Conservation (phyloP, 2,113 vertebrate genomes). For the Leptobrachium ailaonicum region DNA sequence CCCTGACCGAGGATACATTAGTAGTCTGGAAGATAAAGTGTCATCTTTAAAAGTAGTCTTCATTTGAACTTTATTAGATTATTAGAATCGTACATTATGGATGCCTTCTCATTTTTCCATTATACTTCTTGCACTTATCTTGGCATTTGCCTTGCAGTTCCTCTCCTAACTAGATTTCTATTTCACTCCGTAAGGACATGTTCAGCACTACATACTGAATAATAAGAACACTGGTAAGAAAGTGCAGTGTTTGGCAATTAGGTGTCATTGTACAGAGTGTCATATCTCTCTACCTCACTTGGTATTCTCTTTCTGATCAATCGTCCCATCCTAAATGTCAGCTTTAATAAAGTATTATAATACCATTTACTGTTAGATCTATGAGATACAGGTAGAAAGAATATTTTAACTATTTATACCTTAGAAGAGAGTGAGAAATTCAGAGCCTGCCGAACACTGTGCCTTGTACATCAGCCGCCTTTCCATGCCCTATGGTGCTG, state of each 20-base stretch:
- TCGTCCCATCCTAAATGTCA: background rate
- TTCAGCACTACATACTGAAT: constrained; percentile 12
- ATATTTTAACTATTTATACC: no score
- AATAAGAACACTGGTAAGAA: background rate
- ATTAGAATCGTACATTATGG: constrained; percentile 13
- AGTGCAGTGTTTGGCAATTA: background rate
- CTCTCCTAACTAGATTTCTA: constrained; percentile 19
- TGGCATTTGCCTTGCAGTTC: constrained; percentile 14
- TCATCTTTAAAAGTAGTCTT: background rate
- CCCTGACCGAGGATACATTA: constrained; percentile 4
- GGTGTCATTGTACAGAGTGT: background rate
- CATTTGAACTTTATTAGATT: constrained; percentile 17
- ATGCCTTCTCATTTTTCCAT: constrained; percentile 26
- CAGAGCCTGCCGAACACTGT: no score
- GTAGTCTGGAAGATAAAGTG: background rate
- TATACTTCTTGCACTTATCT: constrained; percentile 5
- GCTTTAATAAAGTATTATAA: no score
- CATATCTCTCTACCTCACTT: background rate
- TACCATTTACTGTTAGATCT: no score
- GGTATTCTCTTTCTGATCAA: background rate
- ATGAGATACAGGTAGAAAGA: no score
- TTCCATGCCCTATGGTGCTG: no score
- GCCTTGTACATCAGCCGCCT: no score
- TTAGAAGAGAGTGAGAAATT: no score
- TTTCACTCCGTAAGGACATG: constrained; percentile 6